A percentile compares a stretch with the other conserved stretches of the same genome.
Evolutionary conservation across 2,113 vertebrate genomes (phyloP).

Genomic region (Cyphomyrus discorhynchus): DNA sequence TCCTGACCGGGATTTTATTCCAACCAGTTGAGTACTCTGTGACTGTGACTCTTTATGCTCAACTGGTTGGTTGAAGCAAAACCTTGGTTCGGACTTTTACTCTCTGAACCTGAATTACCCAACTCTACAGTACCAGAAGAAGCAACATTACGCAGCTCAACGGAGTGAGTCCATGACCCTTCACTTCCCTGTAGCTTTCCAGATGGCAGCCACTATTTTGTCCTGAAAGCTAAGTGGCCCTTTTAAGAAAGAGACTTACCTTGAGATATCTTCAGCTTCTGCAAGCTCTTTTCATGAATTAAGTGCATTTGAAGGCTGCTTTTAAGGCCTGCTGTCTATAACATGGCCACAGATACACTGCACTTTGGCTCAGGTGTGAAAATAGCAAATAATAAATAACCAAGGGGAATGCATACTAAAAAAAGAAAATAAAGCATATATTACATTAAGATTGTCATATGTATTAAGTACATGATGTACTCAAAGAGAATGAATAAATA

Average conservation of each 20-base stretch:
- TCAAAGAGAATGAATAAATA: background rate
- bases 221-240: background rate
- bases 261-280: background rate
- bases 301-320: background rate
- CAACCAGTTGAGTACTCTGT: no score
- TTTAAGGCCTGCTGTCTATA: background rate
- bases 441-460: background rate
- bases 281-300: background rate
- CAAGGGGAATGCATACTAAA: background rate
- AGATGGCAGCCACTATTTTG: background rate
- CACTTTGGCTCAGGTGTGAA: background rate
- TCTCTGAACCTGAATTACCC: no score
- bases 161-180: background rate
- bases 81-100: no score
- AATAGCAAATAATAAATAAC: background rate
- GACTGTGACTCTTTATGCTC: no score
- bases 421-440: background rate
- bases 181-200: background rate
- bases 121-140: background rate
- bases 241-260: background rate
- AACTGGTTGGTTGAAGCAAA: no score
- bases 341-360: background rate
- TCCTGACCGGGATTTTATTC: no score
- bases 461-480: background rate
- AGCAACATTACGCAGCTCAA: background rate